phyloP scores from a whole-genome alignment of 2,113 vertebrate genomes.

The Antechinus stuartii region DNA sequence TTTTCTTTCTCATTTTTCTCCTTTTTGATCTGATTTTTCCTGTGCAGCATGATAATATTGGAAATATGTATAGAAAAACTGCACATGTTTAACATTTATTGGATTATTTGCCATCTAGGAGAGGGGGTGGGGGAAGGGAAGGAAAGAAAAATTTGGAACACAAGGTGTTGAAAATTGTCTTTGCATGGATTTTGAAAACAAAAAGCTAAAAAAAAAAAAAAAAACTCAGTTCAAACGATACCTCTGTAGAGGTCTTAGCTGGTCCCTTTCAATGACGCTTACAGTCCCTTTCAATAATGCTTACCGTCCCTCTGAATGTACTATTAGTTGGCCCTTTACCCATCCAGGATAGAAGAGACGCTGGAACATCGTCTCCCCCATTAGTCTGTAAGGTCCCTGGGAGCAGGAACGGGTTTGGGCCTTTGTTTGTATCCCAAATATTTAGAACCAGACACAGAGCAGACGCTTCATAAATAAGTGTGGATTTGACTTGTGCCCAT shows the following conservation, averaged over 20 bases:
- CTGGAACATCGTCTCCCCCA: too few relatives aligned
- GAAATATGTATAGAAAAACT: too few relatives aligned
- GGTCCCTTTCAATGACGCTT: neutral
- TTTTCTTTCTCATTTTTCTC: too few relatives aligned
- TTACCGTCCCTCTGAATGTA: neutral
- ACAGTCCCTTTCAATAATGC: neutral
- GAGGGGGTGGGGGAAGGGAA: too few relatives aligned
- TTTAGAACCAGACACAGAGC: neutral
- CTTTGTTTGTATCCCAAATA: neutral
- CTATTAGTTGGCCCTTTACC: neutral
- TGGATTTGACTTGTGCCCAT: neutral
- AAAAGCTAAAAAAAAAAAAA: too few relatives aligned
- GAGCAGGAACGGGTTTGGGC: neutral
- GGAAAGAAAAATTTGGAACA: too few relatives aligned
- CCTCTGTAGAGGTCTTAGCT: neutral
- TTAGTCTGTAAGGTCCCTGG: neutral
- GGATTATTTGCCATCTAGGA: too few relatives aligned
- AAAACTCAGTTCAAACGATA: neutral
- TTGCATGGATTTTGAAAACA: too few relatives aligned
- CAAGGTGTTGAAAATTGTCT: too few relatives aligned
- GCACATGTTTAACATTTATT: too few relatives aligned
- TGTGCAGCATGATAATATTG: too few relatives aligned
- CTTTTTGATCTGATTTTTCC: too few relatives aligned
- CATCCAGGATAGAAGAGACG: neutral
- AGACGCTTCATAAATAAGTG: neutral